A percentile compares a stretch with the other conserved stretches of the same genome.
Evolutionary conservation across 2,888 invertebrate species (phyloP).

Genomic region (Phytoseiulus persimilis): DNA sequence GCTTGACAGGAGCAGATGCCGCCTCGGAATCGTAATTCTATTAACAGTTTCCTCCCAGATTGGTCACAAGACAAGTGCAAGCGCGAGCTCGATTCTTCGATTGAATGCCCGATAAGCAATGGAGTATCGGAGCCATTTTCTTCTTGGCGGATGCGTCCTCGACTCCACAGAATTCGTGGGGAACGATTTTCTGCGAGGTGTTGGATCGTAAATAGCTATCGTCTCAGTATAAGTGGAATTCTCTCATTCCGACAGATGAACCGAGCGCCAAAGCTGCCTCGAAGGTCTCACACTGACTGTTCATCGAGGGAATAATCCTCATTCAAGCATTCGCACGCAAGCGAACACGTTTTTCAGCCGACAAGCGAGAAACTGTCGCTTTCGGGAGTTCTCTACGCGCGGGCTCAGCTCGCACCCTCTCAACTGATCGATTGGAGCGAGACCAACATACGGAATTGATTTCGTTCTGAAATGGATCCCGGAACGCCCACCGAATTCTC

Average conservation of each 20-base stretch:
- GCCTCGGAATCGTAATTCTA: background rate
- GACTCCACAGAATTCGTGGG: too few relatives aligned
- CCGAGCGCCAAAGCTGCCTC: background rate
- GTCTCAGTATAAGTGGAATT: too few relatives aligned
- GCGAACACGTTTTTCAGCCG: too few relatives aligned
- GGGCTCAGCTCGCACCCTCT: too few relatives aligned
- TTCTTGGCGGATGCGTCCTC: too few relatives aligned
- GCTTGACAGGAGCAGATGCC: conserved; percentile 5
- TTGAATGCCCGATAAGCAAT: background rate
- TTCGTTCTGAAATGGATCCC: too few relatives aligned
- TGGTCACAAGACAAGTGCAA: background rate
- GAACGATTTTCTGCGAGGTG: too few relatives aligned
- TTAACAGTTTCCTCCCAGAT: background rate
- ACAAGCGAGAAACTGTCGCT: background rate
- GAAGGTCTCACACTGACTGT: background rate
- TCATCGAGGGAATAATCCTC: background rate
- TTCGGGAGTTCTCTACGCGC: background rate
- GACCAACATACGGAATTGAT: too few relatives aligned
- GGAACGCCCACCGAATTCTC: too few relatives aligned
- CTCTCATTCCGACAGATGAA: too few relatives aligned
- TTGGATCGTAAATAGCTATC: too few relatives aligned
- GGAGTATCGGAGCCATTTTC: background rate
- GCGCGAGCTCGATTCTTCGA: background rate
- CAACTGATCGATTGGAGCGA: too few relatives aligned
- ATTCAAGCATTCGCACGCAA: background rate